A percentile compares a stretch with the other conserved stretches of the same genome.
These are phyloP conservation scores for Agrotis clavis DNA, from an alignment of 2,888 invertebrate genomes.

Conservation along the genomic window DNA sequence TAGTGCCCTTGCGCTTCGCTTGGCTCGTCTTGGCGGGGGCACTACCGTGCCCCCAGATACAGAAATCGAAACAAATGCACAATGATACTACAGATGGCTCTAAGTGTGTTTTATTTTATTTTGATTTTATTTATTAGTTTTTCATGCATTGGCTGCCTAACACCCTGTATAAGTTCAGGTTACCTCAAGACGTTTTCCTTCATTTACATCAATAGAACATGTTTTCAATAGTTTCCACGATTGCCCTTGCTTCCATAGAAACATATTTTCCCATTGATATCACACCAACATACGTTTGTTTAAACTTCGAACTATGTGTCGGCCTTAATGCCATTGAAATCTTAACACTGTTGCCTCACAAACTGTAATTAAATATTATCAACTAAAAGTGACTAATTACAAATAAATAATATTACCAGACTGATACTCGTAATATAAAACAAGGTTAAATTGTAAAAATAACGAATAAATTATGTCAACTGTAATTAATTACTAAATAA, in stretches of 20 bases:
- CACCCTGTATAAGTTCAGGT: too few species aligned
- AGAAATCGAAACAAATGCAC: too few species aligned
- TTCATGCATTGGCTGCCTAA: too few species aligned
- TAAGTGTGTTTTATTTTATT: too few species aligned
- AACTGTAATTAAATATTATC: constrained; percentile 7
- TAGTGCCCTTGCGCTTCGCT: too few species aligned
- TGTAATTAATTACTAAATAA: constrained; percentile 34
- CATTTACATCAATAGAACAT: neutral
- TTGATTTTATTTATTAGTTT: too few species aligned
- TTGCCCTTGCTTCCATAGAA: constrained; percentile 3
- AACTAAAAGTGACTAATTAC: constrained; percentile 11
- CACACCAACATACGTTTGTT: constrained; percentile 4
- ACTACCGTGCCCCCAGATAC: too few species aligned
- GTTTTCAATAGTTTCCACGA: constrained; percentile 3
- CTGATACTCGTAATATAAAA: constrained; percentile 17
- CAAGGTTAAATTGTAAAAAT: constrained; percentile 24
- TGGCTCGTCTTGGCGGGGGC: too few species aligned
- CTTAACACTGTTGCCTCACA: constrained; percentile 8
- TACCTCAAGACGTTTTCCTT: too few species aligned
- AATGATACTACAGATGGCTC: too few species aligned
- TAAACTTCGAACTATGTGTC: neutral
- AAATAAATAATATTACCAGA: constrained; percentile 13
- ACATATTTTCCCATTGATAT: constrained; percentile 20
- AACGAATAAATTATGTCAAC: constrained; percentile 14
- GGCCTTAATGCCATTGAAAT: constrained; percentile 15